Percentiles rank a stretch among this genome's conserved stretches.
Evolutionary conservation across 2,888 invertebrate genomes (phyloP).

Genomic region (Chorisops tibialis): DNA sequence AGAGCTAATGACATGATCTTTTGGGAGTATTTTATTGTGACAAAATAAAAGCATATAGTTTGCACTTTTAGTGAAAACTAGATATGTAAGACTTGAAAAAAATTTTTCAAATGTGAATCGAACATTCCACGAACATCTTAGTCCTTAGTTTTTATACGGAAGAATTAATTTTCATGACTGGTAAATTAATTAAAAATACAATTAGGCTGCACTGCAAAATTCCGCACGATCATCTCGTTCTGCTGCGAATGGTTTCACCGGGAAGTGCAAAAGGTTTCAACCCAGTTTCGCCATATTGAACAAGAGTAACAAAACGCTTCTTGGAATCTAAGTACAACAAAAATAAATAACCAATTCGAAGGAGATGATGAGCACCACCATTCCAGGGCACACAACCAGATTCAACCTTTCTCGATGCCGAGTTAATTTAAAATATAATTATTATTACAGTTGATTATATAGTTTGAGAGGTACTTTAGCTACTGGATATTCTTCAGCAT

Average conservation of each 20-base stretch:
- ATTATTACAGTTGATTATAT: conserved; percentile 28
- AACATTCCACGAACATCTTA: no score
- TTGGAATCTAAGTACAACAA: background rate
- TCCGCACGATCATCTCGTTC: background rate
- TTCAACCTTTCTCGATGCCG: conserved; percentile 10
- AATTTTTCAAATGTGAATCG: no score
- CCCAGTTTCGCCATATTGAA: conserved; percentile 13
- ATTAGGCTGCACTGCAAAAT: conserved; percentile 1
- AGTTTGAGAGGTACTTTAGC: conserved; percentile 24
- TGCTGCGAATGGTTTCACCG: background rate
- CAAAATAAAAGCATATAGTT: no score
- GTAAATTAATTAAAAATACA: conserved; percentile 24
- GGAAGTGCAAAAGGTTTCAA: conserved; percentile 21
- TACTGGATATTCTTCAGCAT: conserved; percentile 19
- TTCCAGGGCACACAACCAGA: conserved; percentile 13
- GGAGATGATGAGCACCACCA: no score
- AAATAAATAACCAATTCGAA: conserved; percentile 2
- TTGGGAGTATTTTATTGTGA: no score
- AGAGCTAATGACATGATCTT: no score
- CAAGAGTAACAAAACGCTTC: background rate
- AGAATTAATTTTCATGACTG: conserved; percentile 7
- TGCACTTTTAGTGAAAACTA: no score
- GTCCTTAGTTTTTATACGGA: no score
- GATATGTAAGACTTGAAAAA: no score
- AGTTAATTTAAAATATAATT: conserved; percentile 28